These are phyloP conservation scores for Scolopax bukidnonensis DNA, from an alignment of 2,797 vertebrate genomes.

Conservation along the genomic window DNA sequence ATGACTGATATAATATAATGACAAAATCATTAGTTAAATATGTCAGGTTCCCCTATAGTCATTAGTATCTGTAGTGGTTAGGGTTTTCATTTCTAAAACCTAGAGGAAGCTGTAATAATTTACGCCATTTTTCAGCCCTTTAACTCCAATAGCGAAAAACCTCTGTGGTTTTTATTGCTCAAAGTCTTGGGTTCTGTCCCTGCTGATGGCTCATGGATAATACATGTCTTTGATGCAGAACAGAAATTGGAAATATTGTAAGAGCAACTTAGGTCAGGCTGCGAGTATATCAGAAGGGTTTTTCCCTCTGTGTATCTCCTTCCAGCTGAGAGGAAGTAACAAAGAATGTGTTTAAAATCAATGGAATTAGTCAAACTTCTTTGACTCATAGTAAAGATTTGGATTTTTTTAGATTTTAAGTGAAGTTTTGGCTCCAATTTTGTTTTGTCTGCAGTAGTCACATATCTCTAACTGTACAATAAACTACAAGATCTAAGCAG, in stretches of 20 bases:
- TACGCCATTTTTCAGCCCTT: background rate
- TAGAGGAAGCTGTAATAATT: background rate
- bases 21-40: background rate
- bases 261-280: slow-evolving; percentile 12
- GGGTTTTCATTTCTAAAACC: background rate
- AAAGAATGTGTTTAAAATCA: slow-evolving; percentile 65
- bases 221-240: slow-evolving; percentile 33
- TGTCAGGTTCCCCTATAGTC: background rate
- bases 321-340: slow-evolving; percentile 56
- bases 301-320: slow-evolving; percentile 23
- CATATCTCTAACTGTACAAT: slow-evolving; percentile 18
- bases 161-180: background rate
- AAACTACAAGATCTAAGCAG: background rate
- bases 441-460: slow-evolving; percentile 47
- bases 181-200: background rate
- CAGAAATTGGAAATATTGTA: slow-evolving; percentile 48
- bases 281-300: background rate
- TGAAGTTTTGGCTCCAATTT: slow-evolving; percentile 34
- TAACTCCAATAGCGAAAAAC: background rate
- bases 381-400: slow-evolving; percentile 33
- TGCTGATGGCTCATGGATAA: slow-evolving; percentile 2
- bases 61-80: background rate
- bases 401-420: slow-evolving; percentile 13
- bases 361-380: slow-evolving; percentile 40
- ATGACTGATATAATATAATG: background rate